A percentile compares a stretch with the other conserved stretches of the same genome.
These are phyloP conservation scores for Pachypanchax playfairii DNA, from an alignment of 2,113 vertebrate genomes.

Conservation along the genomic window DNA sequence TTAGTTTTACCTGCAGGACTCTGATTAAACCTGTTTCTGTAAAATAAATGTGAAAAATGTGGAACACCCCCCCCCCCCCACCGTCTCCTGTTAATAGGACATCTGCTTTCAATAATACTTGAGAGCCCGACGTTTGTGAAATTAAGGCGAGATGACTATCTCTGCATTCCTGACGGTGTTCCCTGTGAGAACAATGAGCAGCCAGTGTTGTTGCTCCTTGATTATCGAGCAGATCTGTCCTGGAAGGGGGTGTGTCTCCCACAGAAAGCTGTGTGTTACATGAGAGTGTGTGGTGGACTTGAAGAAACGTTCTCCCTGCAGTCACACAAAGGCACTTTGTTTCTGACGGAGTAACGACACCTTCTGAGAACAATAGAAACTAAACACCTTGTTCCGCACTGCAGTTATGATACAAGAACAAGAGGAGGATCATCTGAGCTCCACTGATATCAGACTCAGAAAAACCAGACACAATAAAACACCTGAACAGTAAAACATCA, in stretches of 20 bases:
- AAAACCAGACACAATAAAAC: conserved; percentile 1
- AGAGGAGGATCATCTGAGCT: neutral
- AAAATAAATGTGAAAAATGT: conserved; percentile 33
- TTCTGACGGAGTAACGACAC: conserved; percentile 47
- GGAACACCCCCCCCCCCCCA: neutral
- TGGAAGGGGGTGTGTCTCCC: conserved; percentile 48
- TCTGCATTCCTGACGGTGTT: conserved; percentile 62
- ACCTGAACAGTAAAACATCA: neutral
- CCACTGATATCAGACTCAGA: neutral
- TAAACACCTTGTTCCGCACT: conserved; percentile 31
- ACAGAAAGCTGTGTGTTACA: neutral
- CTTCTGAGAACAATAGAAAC: conserved; percentile 64
- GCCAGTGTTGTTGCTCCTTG: conserved; percentile 58
- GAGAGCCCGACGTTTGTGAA: conserved; percentile 51
- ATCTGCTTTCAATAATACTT: conserved; percentile 70
- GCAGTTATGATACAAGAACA: conserved; percentile 31
- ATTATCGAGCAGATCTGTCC: conserved; percentile 55
- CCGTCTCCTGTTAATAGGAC: conserved; percentile 47
- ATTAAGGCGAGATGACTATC: conserved; percentile 66
- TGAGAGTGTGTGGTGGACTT: conserved; percentile 15
- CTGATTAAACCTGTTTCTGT: neutral
- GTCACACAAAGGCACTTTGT: conserved; percentile 68
- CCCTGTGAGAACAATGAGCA: conserved; percentile 65
- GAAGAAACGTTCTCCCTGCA: conserved; percentile 47
- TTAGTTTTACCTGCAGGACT: no score